Percentiles rank a stretch among this genome's conserved stretches.
Evolutionary conservation across 2,888 invertebrate genomes (phyloP).

Genomic region (Lathronympha strigana): DNA sequence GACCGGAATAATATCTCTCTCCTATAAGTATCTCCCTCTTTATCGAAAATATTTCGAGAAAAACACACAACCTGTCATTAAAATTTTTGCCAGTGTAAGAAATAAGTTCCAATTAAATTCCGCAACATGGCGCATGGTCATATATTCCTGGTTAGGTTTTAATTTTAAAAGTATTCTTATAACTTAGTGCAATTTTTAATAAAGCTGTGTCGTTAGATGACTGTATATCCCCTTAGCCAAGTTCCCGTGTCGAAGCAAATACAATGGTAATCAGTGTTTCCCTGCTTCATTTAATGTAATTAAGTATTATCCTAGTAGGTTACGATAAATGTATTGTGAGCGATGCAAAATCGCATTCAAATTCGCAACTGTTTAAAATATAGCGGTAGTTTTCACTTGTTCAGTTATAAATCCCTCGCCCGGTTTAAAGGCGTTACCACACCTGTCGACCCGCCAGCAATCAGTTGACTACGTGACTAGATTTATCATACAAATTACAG

Average conservation of each 20-base stretch:
- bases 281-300: constrained; percentile 37
- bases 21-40: too few relatives aligned
- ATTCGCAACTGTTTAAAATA: constrained; percentile 9
- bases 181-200: constrained; percentile 65
- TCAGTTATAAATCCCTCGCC: neutral
- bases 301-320: constrained; percentile 38
- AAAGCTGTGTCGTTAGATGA: constrained; percentile 48
- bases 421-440: neutral
- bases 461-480: neutral
- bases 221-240: constrained; percentile 26
- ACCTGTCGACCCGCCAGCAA: neutral
- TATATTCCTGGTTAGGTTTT: too few relatives aligned
- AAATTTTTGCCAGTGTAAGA: too few relatives aligned
- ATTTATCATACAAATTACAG: neutral
- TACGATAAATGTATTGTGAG: constrained; percentile 30
- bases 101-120: too few relatives aligned
- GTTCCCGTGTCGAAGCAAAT: constrained; percentile 15
- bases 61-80: too few relatives aligned
- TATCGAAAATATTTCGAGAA: too few relatives aligned
- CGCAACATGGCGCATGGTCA: too few relatives aligned
- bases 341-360: constrained; percentile 11
- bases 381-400: neutral
- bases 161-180: constrained; percentile 63
- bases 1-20: too few relatives aligned
- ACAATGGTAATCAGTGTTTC: constrained; percentile 36